Base-by-base conservation (phyloP, 92 coral and sea anemone species). In the Zoanthus sansibaricus region DNA sequence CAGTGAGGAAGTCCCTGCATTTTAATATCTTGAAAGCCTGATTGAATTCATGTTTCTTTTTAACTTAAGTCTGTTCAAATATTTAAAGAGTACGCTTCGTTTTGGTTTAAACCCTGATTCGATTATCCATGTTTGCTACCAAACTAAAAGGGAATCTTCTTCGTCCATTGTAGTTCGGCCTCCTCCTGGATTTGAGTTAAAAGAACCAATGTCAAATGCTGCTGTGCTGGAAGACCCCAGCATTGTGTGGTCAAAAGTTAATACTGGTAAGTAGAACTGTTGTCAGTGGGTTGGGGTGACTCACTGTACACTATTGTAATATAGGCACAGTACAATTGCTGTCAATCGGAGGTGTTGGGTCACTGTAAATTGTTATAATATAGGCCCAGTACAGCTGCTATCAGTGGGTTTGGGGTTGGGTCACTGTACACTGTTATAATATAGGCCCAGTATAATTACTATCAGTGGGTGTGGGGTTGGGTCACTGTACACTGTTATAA, bases 131-230 rank as follows among this genome's bases (percentile, higher is more conserved):
- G 32, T 67, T 67, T 20, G 37, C 21, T 67, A 79, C 7, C 62
- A 79, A 25, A 61, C 73, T 62, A 37, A 46, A 79, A 48, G 84
- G 54, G 42, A 79, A 67, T 79, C 55, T 30, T 79, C 58, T 79
- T 61, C 74, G 73, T 79, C 83, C 83, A 42, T 78, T 64, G 46
- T 88, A 72, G 95, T 93, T 70, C 98, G 98, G 17, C 98, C 98
- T 77, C 98, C 98, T 61, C 98, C 98, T 37, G 98, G 98, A 71
- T 96, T 96, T 88, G 98, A 96, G 83, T 78, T 93, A 64, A 93
- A 93, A 82, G 91, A 87, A 61, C 91, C 91, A 33, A 66, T 90
- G 18, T 73, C 92, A 51, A 94, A 91, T 70, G 46, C 86, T 66
- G 88, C 96, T 25, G 68, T 84, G 79, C 78, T 91, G 21, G 98